Conservation (phyloP, 2,113 vertebrate genomes). For the Felis catus region DNA sequence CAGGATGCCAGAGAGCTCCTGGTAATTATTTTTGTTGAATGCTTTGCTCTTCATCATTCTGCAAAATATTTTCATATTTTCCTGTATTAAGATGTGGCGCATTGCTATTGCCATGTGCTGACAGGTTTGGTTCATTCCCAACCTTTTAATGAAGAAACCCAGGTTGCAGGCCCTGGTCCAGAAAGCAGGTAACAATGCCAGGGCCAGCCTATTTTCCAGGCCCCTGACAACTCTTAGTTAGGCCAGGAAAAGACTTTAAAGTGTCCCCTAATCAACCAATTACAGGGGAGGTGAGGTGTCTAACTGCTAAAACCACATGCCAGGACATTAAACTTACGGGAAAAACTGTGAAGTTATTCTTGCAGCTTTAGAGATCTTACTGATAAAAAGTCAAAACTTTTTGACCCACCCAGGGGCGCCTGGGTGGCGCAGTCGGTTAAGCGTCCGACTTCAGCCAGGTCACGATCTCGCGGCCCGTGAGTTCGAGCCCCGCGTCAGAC, state of each 20-base stretch:
- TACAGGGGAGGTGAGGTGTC: no score
- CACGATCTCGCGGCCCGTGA: no score
- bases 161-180: neutral
- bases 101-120: accelerated
- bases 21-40: neutral
- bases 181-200: neutral
- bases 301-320: neutral
- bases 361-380: neutral
- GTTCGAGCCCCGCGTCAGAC: no score
- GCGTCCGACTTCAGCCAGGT: no score
- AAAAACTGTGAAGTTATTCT: neutral
- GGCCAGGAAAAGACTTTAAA: neutral
- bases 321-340: neutral
- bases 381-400: neutral
- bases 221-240: neutral
- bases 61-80: neutral
- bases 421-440: no score
- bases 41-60: neutral
- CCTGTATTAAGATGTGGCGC: neutral
- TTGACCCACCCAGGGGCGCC: no score
- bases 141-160: neutral
- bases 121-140: neutral
- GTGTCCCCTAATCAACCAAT: neutral
- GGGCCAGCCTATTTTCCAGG: neutral
- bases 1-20: neutral